Base-by-base conservation (phyloP, 1,140 invertebrate genomes). In the Lithobius niger region DNA sequence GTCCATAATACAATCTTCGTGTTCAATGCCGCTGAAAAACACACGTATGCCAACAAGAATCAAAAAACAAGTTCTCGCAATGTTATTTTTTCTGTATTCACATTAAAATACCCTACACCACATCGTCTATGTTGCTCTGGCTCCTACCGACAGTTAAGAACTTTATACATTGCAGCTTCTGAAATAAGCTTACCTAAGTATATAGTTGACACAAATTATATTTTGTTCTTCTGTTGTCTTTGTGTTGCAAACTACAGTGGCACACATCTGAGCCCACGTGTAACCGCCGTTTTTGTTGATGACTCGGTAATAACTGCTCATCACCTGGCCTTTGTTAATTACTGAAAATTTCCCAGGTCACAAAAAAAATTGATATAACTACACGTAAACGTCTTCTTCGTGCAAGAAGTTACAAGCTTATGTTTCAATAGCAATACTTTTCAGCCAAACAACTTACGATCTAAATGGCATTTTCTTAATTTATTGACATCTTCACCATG, bases 281-380 rank as follows among this genome's bases (percentile, higher is more conserved):
- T 87, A 96, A 1, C 94, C 93, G 3, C 92, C 93, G 59, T 81
- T 84, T 71, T 94, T 94, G 72, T 95, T 96, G 82, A 97, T 92
- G 60, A 97, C 65, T 65, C 92, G 80, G 71, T 92, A 96, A 72
- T 96, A 97, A 67, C 91, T 88, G 3, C 90, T 95, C 70, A 97
- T 76, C 25, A 96, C 90, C 74, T 97, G 94, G 3, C 94, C 93
- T 74, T 97, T 97, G 67, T 88, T 82, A 63, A 97, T 86, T 68
- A 97, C 92, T 96, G 74, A 57, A 79, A 82, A 10, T n/a, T n/a
- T n/a, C n/a, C n/a, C n/a, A n/a, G n/a, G n/a, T n/a, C n/a, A n/a
- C n/a, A n/a, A n/a, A n/a, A n/a, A n/a, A n/a, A n/a, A n/a, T n/a
- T n/a, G n/a, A n/a, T n/a, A n/a, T n/a, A n/a, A n/a, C n/a, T n/a